Base-by-base conservation (phyloP, 2,113 vertebrate species). In the Psilopogon haemacephalus region DNA sequence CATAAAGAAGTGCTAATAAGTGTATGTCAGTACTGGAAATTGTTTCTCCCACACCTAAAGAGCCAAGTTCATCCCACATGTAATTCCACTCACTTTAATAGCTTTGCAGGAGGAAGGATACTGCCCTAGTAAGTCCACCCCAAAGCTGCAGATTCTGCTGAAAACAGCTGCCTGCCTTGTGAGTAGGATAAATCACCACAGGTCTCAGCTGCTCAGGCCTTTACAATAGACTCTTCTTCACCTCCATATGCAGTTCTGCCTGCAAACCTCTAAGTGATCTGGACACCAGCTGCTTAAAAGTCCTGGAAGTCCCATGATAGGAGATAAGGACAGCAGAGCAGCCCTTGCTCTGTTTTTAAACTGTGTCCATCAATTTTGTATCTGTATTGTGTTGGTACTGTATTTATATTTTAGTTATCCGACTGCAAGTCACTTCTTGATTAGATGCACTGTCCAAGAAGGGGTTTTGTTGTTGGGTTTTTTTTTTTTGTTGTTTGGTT, bases 1-100 rank as follows among this genome's bases (percentile, higher is more conserved):
- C 67, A 87, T 89, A 90, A 95, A 95, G 92, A 93, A 93, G 93
- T 86, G 95, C 75, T 96, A 94, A 94, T 96, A 92, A 77, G 87
- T 93, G 79, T 85, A 92, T 95, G 94, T 94, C 92, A 95, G 91
- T 96, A 94, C 89, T 95, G 84, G 86, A 91, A 96, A 93, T 87
- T 33, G 35, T 87, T 96, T 94, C 81, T 83, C 78, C 85, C 87
- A 89, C 91, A 94, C 89, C 94, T 94, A 77, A 92, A 91, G 71
- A 95, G 71, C 63, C 94, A 89, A 95, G 95, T 92, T 94, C 93
- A 95, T 80, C 75, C 93, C 8, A 5, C 85, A 42, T 67, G 81
- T 91, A 85, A 87, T 89, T 94, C 89, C 56, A 64, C 60, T 91
- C 46, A 55, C 32, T 91, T 93, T 48, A 94, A 80, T 60, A 87